Evolutionary conservation across 2,888 invertebrate genomes (phyloP), one percentile per base, ranked within the genome.

Genomic region (Icerya purchasi): DNA sequence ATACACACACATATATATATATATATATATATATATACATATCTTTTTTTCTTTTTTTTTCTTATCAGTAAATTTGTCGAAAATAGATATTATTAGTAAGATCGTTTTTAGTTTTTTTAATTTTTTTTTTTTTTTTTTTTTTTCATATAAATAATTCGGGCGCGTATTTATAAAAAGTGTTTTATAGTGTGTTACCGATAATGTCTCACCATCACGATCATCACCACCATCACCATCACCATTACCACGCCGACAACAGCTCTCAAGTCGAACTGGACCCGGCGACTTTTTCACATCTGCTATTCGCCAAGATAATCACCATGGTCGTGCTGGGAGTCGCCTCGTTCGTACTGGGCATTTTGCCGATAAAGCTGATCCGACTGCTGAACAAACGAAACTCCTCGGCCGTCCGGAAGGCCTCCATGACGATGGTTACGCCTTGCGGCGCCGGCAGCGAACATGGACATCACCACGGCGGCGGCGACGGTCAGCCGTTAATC

Each of bases 311-410:
- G 72, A 77, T 79, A 21, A 79, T 85, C 2, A 81, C 90, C 1
- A 86, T 91, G 83, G 73, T 77, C 52, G 81, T 84, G 23, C 76
- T 92, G 19, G 84, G 88, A 68, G 70, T 76, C 60, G 81, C 84
- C 21, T 87, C 89, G 52, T 78, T 85, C 68, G 68, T 82, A 20
- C 80, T 87, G 66, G 91, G 91, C 53, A 72, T 82, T 5, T 68
- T 82, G 23, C 90, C 91, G 0, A 75, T 87, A 64, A 72, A 83
- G 66, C 71, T 90, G 61, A 78, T 82, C 50, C 78, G 73, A 66
- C 78, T 76, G 70, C 77, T 84, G 65, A 76, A 78, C 10, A 55
- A 53, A 51, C 54, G 61, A 22, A n/a, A 56, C 51, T 25, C 56
- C 24, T 22, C 60, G 22, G 55, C 64, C 24, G n/a, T n/a, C n/a